Evolutionary conservation across 2,797 vertebrate genomes (phyloP).

Genomic region (Lepilemur ruficaudatus): DNA sequence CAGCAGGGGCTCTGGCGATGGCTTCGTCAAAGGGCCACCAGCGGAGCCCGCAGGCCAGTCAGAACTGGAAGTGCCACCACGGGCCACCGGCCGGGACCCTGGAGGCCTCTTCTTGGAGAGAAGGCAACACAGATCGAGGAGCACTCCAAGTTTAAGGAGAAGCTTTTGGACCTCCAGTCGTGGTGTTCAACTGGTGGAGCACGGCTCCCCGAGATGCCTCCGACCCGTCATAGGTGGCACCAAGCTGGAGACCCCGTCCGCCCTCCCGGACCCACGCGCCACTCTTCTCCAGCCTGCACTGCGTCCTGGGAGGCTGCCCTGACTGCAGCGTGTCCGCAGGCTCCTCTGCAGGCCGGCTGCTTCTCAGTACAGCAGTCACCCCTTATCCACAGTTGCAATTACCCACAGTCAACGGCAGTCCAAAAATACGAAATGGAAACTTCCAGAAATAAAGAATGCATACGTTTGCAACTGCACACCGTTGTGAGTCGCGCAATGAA

Average conservation of each 20-base stretch:
- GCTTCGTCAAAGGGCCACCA: neutral
- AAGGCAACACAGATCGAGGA: neutral
- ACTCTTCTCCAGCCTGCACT: neutral
- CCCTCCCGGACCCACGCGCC: neutral
- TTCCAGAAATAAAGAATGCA: neutral
- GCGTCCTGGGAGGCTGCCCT: neutral
- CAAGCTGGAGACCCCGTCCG: neutral
- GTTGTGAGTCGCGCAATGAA: neutral
- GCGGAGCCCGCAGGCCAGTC: accelerated
- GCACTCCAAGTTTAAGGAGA: neutral
- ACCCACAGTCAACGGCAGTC: neutral
- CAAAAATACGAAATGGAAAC: neutral
- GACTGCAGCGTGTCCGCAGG: accelerated
- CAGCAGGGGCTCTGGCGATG: neutral
- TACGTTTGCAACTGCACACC: neutral
- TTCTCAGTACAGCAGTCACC: neutral
- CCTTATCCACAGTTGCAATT: neutral
- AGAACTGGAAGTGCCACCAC: neutral
- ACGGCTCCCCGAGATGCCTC: neutral
- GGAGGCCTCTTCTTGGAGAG: neutral
- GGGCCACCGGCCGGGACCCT: neutral
- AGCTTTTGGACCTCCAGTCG: neutral
- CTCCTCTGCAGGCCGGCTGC: neutral
- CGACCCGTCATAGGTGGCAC: neutral
- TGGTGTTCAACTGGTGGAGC: neutral